Percentiles rank a stretch among this genome's conserved stretches.
phyloP scores from a whole-genome alignment of 2,888 invertebrate species.

The Crematogaster levior region DNA sequence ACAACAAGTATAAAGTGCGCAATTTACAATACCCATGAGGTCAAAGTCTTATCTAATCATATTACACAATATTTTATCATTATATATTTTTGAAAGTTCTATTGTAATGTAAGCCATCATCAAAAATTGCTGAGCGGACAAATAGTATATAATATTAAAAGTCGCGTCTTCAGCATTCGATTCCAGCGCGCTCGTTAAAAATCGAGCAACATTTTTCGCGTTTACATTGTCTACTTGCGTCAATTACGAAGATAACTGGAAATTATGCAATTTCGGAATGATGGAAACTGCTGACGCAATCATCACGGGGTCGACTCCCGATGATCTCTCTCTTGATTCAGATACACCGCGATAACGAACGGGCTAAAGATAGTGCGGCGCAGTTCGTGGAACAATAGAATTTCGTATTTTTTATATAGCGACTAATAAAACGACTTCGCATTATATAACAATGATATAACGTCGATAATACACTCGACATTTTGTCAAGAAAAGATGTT shows the following conservation, averaged over 20 bases:
- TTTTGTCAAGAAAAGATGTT: neutral
- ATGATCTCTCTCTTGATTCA: constrained; percentile 56
- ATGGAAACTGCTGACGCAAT: constrained; percentile 25
- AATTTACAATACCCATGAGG: neutral
- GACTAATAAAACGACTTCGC: neutral
- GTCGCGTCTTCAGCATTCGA: neutral
- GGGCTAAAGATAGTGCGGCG: neutral
- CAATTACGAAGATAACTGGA: constrained; percentile 36
- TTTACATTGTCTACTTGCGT: constrained; percentile 38
- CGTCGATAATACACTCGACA: neutral
- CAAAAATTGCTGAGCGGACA: neutral
- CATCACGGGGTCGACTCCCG: neutral
- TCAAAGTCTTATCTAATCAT: neutral
- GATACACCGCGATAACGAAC: constrained; percentile 51
- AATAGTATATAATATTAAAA: neutral
- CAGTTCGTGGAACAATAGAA: neutral
- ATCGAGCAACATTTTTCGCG: constrained; percentile 14
- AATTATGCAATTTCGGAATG: constrained; percentile 54
- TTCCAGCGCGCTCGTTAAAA: neutral
- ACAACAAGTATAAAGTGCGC: no score
- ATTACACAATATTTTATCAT: constrained; percentile 1
- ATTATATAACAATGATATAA: constrained; percentile 39
- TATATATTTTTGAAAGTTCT: neutral
- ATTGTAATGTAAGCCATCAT: neutral
- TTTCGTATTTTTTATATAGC: constrained; percentile 5